These are phyloP conservation scores for Schrankia costaestrigalis DNA, from an alignment of 2,888 invertebrate species.

Conservation along the genomic window DNA sequence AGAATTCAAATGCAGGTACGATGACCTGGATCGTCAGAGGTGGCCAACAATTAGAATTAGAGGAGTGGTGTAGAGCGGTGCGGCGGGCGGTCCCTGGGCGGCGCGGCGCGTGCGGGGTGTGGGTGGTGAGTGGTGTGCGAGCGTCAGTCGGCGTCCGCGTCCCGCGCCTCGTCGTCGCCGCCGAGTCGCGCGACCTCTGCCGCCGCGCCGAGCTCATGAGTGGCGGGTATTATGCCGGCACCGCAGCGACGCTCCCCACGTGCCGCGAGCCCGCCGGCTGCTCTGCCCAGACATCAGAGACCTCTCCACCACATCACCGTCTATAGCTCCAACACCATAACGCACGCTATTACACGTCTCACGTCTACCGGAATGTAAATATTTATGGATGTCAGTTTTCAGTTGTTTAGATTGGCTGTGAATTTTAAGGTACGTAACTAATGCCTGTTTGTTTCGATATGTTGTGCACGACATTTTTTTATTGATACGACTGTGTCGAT, in stretches of 20 bases:
- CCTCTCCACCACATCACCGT: constrained; percentile 41
- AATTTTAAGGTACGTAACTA: constrained; percentile 78
- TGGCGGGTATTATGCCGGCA: constrained; percentile 68
- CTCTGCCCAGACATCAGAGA: constrained; percentile 42
- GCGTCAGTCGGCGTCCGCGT: constrained; percentile 48
- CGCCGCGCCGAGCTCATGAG: constrained; percentile 35
- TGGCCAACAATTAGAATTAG: constrained; percentile 72
- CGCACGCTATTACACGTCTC: constrained; percentile 64
- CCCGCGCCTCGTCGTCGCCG: constrained; percentile 40
- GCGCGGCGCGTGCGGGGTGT: constrained; percentile 31
- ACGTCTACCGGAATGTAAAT: constrained; percentile 75
- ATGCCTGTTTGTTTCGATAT: constrained; percentile 59
- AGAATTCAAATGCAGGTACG: constrained; percentile 66
- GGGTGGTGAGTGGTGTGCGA: constrained; percentile 23
- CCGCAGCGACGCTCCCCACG: constrained; percentile 59
- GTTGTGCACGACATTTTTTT: constrained; percentile 62
- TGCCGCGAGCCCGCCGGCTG: constrained; percentile 56
- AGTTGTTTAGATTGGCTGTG: constrained; percentile 80
- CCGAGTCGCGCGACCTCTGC: constrained; percentile 36
- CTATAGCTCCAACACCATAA: constrained; percentile 49
- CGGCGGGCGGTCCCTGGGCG: constrained; percentile 37
- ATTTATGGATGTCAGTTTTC: constrained; percentile 80
- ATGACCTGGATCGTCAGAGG: constrained; percentile 72
- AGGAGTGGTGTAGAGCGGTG: constrained; percentile 53
- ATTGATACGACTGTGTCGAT: constrained; percentile 23